phyloP scores from a whole-genome alignment of 2,113 vertebrate genomes.

The Patagioenas fasciata region DNA sequence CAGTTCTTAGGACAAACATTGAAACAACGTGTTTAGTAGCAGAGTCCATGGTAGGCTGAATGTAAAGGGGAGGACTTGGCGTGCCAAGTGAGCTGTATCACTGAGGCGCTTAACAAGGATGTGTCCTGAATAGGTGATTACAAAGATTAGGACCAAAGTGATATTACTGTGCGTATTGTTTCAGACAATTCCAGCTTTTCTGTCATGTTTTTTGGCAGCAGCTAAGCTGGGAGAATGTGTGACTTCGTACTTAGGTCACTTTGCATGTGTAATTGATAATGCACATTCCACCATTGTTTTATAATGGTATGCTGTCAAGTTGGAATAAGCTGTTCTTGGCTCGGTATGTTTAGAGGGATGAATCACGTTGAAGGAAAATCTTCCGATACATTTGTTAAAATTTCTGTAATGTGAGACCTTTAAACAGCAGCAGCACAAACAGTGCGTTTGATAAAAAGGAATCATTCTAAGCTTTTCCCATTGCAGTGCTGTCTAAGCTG shows the following conservation, averaged over 20 bases:
- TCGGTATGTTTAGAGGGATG: not conserved
- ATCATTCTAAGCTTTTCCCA: not conserved
- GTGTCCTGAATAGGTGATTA: not conserved
- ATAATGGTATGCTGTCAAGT: not conserved
- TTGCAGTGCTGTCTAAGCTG: not conserved
- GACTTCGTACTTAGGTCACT: conserved; percentile 28
- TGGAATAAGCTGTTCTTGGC: not conserved
- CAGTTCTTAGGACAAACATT: not conserved
- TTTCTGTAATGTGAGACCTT: not conserved
- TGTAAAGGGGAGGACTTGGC: not conserved
- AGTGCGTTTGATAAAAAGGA: not conserved
- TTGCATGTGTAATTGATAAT: not conserved
- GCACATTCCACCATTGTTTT: not conserved
- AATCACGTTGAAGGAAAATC: not conserved
- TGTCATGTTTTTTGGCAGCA: not conserved
- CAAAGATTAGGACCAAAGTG: not conserved
- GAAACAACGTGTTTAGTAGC: not conserved
- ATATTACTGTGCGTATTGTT: not conserved
- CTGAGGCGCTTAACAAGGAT: not conserved
- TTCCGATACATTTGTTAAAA: not conserved
- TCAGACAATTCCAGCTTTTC: not conserved
- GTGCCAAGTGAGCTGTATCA: not conserved
- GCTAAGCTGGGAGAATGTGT: not conserved
- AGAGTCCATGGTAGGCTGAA: not conserved
- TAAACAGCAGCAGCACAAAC: not conserved